phyloP scores from a whole-genome alignment of 1,140 invertebrate species.

The Odontomachus brunneus region DNA sequence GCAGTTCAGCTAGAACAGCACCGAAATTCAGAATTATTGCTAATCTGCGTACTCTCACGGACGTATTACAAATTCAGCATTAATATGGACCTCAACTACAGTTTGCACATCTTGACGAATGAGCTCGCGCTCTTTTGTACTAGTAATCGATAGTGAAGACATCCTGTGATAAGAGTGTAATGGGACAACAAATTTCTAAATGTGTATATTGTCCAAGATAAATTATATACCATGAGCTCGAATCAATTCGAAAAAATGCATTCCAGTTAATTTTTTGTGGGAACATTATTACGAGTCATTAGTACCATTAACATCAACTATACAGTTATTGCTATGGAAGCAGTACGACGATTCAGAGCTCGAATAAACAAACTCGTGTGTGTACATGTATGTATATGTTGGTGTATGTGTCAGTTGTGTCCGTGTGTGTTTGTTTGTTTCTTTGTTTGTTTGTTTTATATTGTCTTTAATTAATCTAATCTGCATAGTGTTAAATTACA shows the following conservation, averaged over 20 bases:
- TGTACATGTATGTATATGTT: conserved; percentile 25
- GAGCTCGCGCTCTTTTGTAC: conserved; percentile 44
- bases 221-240: conserved; percentile 78
- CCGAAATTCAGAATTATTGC: conserved; percentile 27
- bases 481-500: conserved; percentile 74
- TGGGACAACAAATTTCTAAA: conserved; percentile 59
- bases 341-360: conserved; percentile 80
- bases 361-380: conserved; percentile 75
- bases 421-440: background rate
- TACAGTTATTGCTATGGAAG: conserved; percentile 85
- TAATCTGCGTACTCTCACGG: conserved; percentile 51
- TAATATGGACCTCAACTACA: conserved; percentile 51
- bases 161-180: conserved; percentile 63
- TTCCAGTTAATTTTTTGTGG: conserved; percentile 72
- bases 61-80: conserved; percentile 60
- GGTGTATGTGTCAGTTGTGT: conserved; percentile 14
- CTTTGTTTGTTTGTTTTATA: conserved; percentile 69
- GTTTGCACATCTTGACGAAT: conserved; percentile 42
- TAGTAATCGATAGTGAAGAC: conserved; percentile 66
- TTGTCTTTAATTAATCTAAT: conserved; percentile 79
- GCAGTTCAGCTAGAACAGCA: conserved; percentile 46
- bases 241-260: conserved; percentile 79
- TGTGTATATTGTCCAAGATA: conserved; percentile 81
- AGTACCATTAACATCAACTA: conserved; percentile 83
- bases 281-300: conserved; percentile 74